phyloP scores from a whole-genome alignment of 64 coral and sea anemone species.

The Acropora tenuis region DNA sequence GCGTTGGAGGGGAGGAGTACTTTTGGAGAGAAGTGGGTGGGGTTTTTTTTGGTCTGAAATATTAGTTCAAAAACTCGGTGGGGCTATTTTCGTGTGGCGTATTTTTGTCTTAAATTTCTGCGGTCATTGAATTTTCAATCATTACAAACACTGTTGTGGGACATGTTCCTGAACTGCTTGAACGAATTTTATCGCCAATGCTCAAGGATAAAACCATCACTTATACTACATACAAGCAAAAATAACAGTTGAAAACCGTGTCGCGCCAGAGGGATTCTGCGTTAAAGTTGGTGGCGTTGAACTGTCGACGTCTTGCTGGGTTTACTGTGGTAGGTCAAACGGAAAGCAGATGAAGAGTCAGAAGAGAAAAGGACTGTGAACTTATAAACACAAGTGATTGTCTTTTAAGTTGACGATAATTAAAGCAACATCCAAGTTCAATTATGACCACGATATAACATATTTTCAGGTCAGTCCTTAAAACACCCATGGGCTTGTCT shows the following conservation, averaged over 20 bases:
- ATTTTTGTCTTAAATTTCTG: not conserved
- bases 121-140: not conserved
- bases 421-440: not conserved
- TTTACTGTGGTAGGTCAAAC: constrained; percentile 3
- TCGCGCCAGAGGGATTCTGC: constrained; percentile 20
- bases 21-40: too few species aligned
- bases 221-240: constrained; percentile 7
- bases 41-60: not conserved
- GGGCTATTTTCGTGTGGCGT: not conserved
- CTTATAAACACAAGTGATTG: not conserved
- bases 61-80: not conserved
- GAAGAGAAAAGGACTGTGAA: not conserved
- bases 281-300: constrained; percentile 28
- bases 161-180: not conserved
- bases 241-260: constrained; percentile 18
- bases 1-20: too few species aligned
- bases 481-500: not conserved
- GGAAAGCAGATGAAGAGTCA: not conserved
- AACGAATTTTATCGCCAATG: not conserved
- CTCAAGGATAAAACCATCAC: not conserved
- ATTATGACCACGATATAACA: not conserved
- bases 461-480: not conserved
- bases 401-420: not conserved
- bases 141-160: not conserved
- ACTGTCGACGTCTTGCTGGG: not conserved